phyloP scores from a whole-genome alignment of 2,113 vertebrate genomes.

The Pogona vitticeps region DNA sequence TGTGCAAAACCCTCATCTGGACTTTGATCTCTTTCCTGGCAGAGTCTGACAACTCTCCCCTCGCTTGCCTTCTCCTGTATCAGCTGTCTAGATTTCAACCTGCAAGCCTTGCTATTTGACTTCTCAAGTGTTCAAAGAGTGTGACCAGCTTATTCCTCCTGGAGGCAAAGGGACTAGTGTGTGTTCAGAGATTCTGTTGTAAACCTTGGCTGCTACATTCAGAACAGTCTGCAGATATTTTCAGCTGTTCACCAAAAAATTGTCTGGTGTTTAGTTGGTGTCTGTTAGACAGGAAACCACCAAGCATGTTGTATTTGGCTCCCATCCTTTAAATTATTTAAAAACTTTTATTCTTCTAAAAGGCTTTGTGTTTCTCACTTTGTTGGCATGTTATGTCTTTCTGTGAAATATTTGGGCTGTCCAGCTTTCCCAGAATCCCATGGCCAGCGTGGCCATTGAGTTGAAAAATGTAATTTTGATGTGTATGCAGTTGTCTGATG shows the following conservation, averaged over 20 bases:
- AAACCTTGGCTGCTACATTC: background rate
- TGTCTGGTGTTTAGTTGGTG: background rate
- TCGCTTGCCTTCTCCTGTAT: constrained; percentile 31
- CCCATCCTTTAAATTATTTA: background rate
- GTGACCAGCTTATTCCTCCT: background rate
- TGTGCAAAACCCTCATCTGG: constrained; percentile 7
- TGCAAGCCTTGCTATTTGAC: background rate
- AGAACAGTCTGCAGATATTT: background rate
- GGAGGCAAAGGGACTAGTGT: background rate
- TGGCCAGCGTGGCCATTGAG: too few relatives aligned
- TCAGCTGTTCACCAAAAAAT: background rate
- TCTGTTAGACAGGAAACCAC: background rate
- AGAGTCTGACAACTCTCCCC: background rate
- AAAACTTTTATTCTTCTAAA: background rate
- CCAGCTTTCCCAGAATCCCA: too few relatives aligned
- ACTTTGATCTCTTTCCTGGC: constrained; percentile 34
- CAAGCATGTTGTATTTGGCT: background rate
- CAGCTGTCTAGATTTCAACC: background rate
- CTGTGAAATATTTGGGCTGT: background rate
- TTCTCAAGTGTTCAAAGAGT: background rate
- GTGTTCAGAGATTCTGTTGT: background rate
- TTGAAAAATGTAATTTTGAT: too few relatives aligned
- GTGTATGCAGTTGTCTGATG: too few relatives aligned
- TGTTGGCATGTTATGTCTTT: constrained; percentile 21
- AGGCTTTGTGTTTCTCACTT: background rate